Conservation (phyloP, 2,113 vertebrate genomes). For the Cyphomyrus discorhynchus region DNA sequence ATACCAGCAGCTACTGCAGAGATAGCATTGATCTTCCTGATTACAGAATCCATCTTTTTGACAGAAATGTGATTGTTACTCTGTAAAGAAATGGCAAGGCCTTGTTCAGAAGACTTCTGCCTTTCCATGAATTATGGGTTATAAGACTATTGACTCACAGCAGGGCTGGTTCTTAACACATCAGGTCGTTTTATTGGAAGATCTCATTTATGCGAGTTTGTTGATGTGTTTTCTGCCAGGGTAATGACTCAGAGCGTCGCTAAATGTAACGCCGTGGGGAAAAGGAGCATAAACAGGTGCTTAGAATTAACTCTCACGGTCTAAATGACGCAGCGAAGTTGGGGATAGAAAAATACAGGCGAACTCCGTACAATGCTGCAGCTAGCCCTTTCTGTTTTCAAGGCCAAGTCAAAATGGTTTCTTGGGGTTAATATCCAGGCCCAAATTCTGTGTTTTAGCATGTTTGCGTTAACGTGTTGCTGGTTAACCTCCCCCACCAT, state of each 20-base stretch:
- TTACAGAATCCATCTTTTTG: conserved; percentile 8
- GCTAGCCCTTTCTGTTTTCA: not conserved
- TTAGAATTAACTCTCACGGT: not conserved
- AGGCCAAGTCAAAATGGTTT: not conserved
- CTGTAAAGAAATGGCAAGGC: not conserved
- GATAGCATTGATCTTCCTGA: not conserved
- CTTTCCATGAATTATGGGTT: not conserved
- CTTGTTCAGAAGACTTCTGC: not conserved
- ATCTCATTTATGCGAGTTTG: not conserved
- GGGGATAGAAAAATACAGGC: not conserved
- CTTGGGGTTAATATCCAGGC: not conserved
- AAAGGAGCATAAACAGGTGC: not conserved
- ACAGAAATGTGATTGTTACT: not conserved
- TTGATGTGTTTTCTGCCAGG: not conserved
- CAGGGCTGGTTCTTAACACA: not conserved
- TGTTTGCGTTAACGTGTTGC: not conserved
- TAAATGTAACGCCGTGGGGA: not conserved
- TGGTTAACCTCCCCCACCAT: not conserved
- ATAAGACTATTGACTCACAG: not conserved
- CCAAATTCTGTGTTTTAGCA: not conserved
- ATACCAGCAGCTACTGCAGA: not conserved
- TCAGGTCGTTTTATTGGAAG: not conserved
- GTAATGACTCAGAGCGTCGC: not conserved
- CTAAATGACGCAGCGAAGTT: not conserved
- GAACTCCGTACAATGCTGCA: not conserved